phyloP scores from a whole-genome alignment of 2,113 vertebrate species.

The Regulus satrapa region DNA sequence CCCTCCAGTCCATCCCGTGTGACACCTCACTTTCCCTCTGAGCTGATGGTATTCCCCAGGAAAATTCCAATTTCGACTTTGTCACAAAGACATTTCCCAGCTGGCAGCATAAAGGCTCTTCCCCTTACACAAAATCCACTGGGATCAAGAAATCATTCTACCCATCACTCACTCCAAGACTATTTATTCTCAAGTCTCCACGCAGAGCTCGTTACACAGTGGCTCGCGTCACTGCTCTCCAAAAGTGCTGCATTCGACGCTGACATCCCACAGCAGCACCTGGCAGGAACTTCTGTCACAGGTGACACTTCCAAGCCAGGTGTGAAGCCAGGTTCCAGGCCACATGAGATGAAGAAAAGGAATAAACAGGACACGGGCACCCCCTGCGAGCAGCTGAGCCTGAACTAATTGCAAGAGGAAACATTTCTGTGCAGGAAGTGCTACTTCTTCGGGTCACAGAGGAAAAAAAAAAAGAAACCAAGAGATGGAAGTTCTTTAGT shows the following conservation, averaged over 20 bases:
- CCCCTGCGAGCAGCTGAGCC: neutral
- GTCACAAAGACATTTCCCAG: neutral
- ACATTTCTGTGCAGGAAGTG: neutral
- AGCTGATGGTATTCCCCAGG: neutral
- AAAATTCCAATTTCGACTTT: neutral
- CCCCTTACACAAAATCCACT: neutral
- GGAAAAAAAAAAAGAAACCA: neutral
- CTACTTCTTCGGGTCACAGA: neutral
- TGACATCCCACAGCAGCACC: neutral
- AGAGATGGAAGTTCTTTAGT: neutral
- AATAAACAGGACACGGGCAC: neutral
- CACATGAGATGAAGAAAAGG: fast-evolving
- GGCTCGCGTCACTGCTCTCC: neutral
- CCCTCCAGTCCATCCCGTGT: neutral
- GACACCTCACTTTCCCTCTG: fast-evolving
- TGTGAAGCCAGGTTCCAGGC: neutral
- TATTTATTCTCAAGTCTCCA: neutral
- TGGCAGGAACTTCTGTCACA: neutral
- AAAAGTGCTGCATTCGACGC: neutral
- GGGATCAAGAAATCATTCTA: neutral
- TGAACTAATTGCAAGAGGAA: neutral
- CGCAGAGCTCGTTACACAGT: fast-evolving
- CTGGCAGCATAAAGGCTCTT: neutral
- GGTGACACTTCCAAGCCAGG: neutral
- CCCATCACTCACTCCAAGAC: neutral